Base-by-base conservation (phyloP, 2,113 vertebrate species). In the Lutjanus erythropterus region DNA sequence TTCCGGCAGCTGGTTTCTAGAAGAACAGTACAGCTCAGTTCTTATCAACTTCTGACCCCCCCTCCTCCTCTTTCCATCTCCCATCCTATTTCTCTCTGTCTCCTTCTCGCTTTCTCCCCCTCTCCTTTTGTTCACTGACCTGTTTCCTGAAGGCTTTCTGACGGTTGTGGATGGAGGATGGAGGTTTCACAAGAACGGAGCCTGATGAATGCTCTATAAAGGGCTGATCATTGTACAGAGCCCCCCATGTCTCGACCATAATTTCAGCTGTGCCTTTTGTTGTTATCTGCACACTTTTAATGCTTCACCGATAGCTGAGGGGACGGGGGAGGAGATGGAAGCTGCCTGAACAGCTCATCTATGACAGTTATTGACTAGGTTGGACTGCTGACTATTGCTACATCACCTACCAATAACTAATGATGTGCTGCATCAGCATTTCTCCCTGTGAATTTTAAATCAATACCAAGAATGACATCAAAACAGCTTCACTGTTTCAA, bases 1-100 rank as follows among this genome's bases (percentile, higher is more conserved):
- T 89, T 91, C 92, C 86, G 78, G 91, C 93, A 93, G 93, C 89
- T 93, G 93, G 83, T 86, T 67, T 81, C 69, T 55, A 75, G 74
- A 71, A 69, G 81, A 83, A 93, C 91, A 92, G 87, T 85, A 49
- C 75, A 61, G 80, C 87, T 90, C 87, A 87, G 90, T 93, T 91
- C 78, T 80, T 88, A 89, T 90, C 87, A 89, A 89, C 80, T 89
- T 82, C 83, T 75, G 82, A 82, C 55, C 73, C 69, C 53, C 50
- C 75, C 66, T 33, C 46, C 50, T 56, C 33, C 33, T 5, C 33
- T 35, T 9, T 39, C 78, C 66, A 23, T 60, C 58, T 60, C 65
- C 55, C 42, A 33, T 60, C 65, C 84, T 27, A 31, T 65, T 75
- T 71, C 75, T 83, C 76, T 75, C 59, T 15, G 31, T 80, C 82